Base-by-base conservation (phyloP, 2,888 invertebrate genomes). In the Odontocerum albicorne region DNA sequence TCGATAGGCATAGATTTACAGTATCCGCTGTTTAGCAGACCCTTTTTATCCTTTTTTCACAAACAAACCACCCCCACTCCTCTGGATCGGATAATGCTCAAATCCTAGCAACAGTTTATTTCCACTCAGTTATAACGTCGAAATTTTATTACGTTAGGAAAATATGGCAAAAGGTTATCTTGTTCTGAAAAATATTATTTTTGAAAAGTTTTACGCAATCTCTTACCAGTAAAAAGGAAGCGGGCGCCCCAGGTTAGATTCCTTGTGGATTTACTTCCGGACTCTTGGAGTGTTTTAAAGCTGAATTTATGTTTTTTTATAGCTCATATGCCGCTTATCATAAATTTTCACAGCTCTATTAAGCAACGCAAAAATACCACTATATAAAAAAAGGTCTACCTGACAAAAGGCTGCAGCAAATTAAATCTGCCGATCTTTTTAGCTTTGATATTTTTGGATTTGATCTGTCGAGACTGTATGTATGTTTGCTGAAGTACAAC, bases 11-110 rank as follows among this genome's bases (percentile, higher is more conserved):
- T 44, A 44, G 44, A 44, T 44, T 44, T 44, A 44, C 44, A 19
- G 32, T 32, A 33, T 44, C 44, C 44, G 44, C 44, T n/a, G n/a
- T n/a, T 44, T 44, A 44, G 44, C 44, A 33, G 44, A 33, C 44
- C n/a, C 33, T 44, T 44, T 44, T 32, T 44, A 32, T 44, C 44
- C 32, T 33, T 44, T 44, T 44, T 44, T 44, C 44, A 17, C 44
- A 44, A 31, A 31, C 44, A 19, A 19, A 3, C 44, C 33, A 20
- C 6, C 44, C 21, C n/a, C 21, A 15, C 42, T n/a, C n/a, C n/a
- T n/a, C n/a, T n/a, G n/a, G n/a, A n/a, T n/a, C n/a, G n/a, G n/a
- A n/a, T n/a, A n/a, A n/a, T n/a, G n/a, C n/a, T n/a, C n/a, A n/a
- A n/a, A n/a, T n/a, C n/a, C n/a, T n/a, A n/a, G n/a, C 44, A 33